phyloP scores from a whole-genome alignment of 23 tunicate genomes.

The Ciona savignyi region DNA sequence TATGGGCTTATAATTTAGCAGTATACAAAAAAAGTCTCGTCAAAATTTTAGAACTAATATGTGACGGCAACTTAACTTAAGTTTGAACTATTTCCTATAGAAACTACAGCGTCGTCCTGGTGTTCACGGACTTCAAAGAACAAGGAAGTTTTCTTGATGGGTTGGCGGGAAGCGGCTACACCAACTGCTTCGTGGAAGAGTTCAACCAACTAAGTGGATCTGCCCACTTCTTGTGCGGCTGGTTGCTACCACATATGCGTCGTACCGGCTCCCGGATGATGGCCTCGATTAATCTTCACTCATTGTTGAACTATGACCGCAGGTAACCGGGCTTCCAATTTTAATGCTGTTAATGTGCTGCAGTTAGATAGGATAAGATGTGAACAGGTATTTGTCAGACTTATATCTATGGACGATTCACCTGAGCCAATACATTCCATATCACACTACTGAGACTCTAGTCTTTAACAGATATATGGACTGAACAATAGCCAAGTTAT shows the following conservation, averaged over 20 bases:
- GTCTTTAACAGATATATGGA: too few species aligned
- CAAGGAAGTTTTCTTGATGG: conserved; percentile 55
- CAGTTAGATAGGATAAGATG: too few species aligned
- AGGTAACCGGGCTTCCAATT: too few species aligned
- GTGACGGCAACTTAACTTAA: too few species aligned
- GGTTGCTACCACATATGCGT: conserved; percentile 55
- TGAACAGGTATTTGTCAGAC: too few species aligned
- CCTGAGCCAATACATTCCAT: too few species aligned
- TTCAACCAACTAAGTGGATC: conserved; percentile 38
- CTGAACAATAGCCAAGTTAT: not conserved
- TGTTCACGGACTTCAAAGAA: conserved; percentile 63
- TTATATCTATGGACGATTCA: too few species aligned
- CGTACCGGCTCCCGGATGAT: conserved; percentile 24
- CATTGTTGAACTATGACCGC: conserved; percentile 50
- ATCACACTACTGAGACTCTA: too few species aligned
- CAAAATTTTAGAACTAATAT: too few species aligned
- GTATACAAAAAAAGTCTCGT: too few species aligned
- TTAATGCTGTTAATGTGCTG: too few species aligned
- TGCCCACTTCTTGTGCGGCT: conserved; percentile 67
- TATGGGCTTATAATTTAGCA: too few species aligned
- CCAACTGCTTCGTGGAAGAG: conserved; percentile 37
- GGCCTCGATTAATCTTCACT: conserved; percentile 51
- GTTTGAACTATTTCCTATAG: conserved; percentile 22
- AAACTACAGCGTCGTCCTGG: conserved; percentile 39
- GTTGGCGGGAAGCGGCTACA: conserved; percentile 25